phyloP scores from a whole-genome alignment of 2,888 invertebrate genomes.

The Branchellion lobata region DNA sequence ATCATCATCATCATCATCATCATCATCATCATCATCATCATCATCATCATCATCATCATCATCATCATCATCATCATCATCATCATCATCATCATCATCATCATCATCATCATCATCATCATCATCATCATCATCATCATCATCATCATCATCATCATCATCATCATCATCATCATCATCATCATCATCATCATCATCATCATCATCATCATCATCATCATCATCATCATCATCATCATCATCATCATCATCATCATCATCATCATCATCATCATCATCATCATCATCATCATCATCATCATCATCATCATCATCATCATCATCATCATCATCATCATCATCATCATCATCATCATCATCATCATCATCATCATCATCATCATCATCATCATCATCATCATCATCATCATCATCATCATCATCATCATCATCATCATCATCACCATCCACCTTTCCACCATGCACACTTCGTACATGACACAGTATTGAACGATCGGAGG shows the following conservation, averaged over 20 bases:
- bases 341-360: constrained; percentile 28
- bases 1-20: constrained; percentile 19
- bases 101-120: constrained; percentile 19
- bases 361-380: not conserved
- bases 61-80: constrained; percentile 11
- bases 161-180: constrained; percentile 29
- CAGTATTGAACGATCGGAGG: not conserved
- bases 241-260: not conserved
- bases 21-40: constrained; percentile 33
- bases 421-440: constrained; percentile 34
- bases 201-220: constrained; percentile 24
- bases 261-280: not conserved
- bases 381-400: constrained; percentile 19
- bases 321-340: constrained; percentile 35
- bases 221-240: constrained; percentile 35
- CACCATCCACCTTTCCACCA: not conserved
- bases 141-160: constrained; percentile 23
- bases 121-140: constrained; percentile 34
- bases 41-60: constrained; percentile 35
- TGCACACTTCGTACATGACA: not conserved
- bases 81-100: constrained; percentile 34
- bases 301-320: constrained; percentile 33
- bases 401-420: constrained; percentile 34
- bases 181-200: constrained; percentile 30
- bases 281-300: constrained; percentile 23